Conservation (phyloP, 2,113 vertebrate genomes). For the Alosa alosa region DNA sequence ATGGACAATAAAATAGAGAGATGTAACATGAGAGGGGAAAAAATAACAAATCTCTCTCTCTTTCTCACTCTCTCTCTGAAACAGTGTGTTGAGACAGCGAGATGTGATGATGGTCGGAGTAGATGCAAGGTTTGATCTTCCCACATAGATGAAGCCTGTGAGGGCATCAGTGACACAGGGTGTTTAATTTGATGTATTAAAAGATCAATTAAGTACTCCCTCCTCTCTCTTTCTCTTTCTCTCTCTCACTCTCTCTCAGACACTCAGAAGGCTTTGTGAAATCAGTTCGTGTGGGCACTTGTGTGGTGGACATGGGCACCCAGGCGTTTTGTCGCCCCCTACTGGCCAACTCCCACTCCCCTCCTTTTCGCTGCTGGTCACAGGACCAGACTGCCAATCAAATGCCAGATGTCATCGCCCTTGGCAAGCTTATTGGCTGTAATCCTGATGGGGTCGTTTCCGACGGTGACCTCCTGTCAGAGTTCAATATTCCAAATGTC, state of each 20-base stretch:
- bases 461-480: slow-evolving; percentile 64
- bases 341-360: slow-evolving; percentile 70
- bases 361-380: slow-evolving; percentile 84
- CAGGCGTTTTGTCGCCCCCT: slow-evolving; percentile 73
- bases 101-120: too few relatives aligned
- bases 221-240: background rate
- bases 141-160: too few relatives aligned
- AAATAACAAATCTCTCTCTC: too few relatives aligned
- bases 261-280: slow-evolving; percentile 78
- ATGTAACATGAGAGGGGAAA: too few relatives aligned
- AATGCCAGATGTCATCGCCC: background rate
- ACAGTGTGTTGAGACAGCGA: too few relatives aligned
- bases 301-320: slow-evolving; percentile 73
- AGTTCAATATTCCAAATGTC: slow-evolving; percentile 91
- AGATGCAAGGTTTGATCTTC: too few relatives aligned
- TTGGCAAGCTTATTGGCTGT: background rate
- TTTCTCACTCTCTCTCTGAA: too few relatives aligned
- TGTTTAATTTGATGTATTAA: too few relatives aligned
- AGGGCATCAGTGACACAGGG: too few relatives aligned
- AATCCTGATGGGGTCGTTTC: slow-evolving; percentile 47
- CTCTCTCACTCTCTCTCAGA: slow-evolving; percentile 54
- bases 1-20: too few relatives aligned
- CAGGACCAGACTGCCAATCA: slow-evolving; percentile 26
- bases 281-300: slow-evolving; percentile 74
- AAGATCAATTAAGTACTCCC: background rate